Conservation (phyloP, 2,113 vertebrate species). For the Mesocricetus auratus region DNA sequence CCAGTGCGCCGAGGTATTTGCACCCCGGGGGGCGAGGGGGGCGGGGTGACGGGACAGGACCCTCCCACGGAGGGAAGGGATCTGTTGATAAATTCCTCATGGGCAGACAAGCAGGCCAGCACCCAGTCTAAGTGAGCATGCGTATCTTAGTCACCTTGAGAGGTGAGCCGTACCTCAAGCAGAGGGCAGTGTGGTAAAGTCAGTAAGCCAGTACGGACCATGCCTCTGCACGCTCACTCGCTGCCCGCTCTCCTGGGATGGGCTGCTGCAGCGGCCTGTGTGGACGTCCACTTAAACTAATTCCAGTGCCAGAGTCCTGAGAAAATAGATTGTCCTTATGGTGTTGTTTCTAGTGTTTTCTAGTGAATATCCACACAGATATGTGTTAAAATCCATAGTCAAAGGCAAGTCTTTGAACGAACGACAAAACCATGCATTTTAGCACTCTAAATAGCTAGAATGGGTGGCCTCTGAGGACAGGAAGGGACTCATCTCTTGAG, state of each 20-base stretch:
- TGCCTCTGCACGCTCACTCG: not conserved
- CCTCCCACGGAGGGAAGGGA: rapidly evolving
- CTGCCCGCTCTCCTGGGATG: not conserved
- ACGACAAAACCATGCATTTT: not conserved
- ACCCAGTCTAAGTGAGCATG: not conserved
- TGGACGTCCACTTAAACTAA: not conserved
- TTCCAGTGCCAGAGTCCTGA: not conserved
- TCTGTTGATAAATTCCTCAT: rapidly evolving
- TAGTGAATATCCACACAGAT: not conserved
- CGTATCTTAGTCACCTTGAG: not conserved
- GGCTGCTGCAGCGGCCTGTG: rapidly evolving
- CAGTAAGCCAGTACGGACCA: not conserved
- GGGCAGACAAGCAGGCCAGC: not conserved
- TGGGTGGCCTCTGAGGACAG: not conserved
- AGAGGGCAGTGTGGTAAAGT: not conserved
- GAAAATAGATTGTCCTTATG: not conserved
- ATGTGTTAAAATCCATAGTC: not conserved
- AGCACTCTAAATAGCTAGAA: not conserved
- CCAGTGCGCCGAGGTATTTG: constrained; percentile 96
- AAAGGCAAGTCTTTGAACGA: constrained; percentile 17
- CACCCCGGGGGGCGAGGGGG: no score
- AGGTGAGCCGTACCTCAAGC: not conserved
- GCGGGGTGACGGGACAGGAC: not conserved
- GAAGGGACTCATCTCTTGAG: no score
- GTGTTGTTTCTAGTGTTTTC: not conserved